A percentile compares a stretch with the other conserved stretches of the same genome.
Conservation (phyloP, 2,797 vertebrate genomes). For the Rhodeus uyekii region DNA sequence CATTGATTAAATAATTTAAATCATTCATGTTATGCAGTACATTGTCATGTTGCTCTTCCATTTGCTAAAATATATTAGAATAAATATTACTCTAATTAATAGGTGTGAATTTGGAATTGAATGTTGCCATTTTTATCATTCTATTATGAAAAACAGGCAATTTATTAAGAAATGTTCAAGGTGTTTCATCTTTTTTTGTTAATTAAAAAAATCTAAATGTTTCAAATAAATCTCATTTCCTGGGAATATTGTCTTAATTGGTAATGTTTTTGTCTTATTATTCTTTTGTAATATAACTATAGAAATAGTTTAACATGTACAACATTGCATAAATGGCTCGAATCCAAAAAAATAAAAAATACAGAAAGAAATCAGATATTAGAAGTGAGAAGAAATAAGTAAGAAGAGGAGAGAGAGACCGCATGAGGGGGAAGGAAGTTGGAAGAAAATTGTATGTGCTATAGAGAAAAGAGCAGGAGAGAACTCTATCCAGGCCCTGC, state of each 20-base stretch:
- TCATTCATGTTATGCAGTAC: background rate
- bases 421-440: background rate
- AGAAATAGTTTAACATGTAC: background rate
- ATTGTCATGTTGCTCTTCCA: background rate
- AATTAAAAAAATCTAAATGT: background rate
- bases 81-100: background rate
- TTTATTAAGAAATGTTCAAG: background rate
- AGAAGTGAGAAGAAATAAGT: background rate
- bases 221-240: background rate
- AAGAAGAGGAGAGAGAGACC: background rate
- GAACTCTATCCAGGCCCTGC: slow-evolving; percentile 42
- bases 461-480: slow-evolving; percentile 3
- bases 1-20: background rate
- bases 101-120: background rate
- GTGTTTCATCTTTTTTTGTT: background rate
- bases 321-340: background rate
- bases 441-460: background rate
- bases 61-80: background rate
- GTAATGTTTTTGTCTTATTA: background rate
- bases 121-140: background rate
- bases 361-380: background rate
- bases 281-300: background rate
- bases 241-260: background rate
- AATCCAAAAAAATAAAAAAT: no score
- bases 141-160: background rate